phyloP scores from a whole-genome alignment of 2,797 vertebrate genomes.

The Gymnothorax javanicus region DNA sequence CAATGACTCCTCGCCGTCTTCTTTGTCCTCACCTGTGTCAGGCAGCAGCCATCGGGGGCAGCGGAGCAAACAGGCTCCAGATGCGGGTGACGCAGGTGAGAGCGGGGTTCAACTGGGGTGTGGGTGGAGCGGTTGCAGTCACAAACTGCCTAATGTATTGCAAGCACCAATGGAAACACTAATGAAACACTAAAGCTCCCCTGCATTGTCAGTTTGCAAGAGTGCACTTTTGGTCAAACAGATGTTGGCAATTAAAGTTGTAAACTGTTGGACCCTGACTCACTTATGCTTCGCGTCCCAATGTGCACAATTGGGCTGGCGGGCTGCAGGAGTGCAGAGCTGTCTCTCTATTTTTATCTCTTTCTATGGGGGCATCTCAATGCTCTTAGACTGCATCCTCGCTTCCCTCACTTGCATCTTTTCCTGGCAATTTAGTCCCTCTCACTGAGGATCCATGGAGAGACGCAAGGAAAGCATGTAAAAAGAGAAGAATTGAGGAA shows the following conservation, averaged over 20 bases:
- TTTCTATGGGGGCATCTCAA: neutral
- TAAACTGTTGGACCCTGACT: neutral
- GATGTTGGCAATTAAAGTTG: neutral
- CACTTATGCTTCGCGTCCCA: neutral
- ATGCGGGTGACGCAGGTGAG: constrained; percentile 88
- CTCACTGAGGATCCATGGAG: neutral
- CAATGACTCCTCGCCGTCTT: constrained; percentile 80
- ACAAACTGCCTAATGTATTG: no score
- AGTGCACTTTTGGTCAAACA: neutral
- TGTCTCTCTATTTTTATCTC: neutral
- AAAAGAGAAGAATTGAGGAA: no score
- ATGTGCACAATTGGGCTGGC: neutral
- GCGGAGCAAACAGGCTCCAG: constrained; percentile 83
- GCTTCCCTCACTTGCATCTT: no score
- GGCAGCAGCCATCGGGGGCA: constrained; percentile 79
- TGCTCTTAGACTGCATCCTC: no score
- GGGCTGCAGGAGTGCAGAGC: neutral
- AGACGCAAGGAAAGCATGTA: no score
- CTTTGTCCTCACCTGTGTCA: constrained; percentile 86
- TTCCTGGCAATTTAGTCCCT: neutral
- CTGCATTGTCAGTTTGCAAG: neutral
- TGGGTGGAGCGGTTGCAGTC: neutral
- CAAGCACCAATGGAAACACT: neutral
- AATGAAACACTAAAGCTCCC: neutral
- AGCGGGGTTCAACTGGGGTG: neutral